Percentiles rank a stretch among this genome's conserved stretches.
phyloP scores from a whole-genome alignment of 1,140 invertebrate genomes.

The Tribolium castaneum region DNA sequence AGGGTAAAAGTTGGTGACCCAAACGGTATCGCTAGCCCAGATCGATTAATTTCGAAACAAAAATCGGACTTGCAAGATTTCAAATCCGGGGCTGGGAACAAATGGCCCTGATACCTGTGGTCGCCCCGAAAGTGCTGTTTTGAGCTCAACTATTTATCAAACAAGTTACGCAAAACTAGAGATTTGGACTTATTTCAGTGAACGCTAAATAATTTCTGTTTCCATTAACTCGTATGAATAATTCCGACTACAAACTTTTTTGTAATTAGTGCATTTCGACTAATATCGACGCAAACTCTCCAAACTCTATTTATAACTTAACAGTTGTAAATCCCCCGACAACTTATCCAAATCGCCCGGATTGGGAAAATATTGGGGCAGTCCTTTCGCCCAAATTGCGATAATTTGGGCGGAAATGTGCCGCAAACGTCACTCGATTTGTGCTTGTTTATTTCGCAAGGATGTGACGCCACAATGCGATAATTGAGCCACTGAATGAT shows the following conservation, averaged over 20 bases:
- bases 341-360: neutral
- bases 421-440: neutral
- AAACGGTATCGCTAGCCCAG: neutral
- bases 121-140: neutral
- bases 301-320: neutral
- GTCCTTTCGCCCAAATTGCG: too few relatives aligned
- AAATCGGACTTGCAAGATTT: neutral
- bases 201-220: neutral
- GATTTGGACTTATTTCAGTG: neutral
- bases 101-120: neutral
- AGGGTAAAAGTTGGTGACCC: neutral
- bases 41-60: too few relatives aligned
- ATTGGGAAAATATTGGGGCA: too few relatives aligned
- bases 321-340: neutral
- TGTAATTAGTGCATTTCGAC: neutral
- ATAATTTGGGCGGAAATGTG: neutral
- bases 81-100: neutral
- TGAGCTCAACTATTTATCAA: neutral
- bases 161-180: neutral
- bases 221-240: neutral
- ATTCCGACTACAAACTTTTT: neutral
- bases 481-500: slow-evolving; percentile 3
- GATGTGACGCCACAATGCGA: slow-evolving; percentile 9
- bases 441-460: slow-evolving; percentile 10
- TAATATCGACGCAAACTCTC: neutral